Base-by-base conservation (phyloP, 2,797 vertebrate species). In the Neosilurus hyrtlii region DNA sequence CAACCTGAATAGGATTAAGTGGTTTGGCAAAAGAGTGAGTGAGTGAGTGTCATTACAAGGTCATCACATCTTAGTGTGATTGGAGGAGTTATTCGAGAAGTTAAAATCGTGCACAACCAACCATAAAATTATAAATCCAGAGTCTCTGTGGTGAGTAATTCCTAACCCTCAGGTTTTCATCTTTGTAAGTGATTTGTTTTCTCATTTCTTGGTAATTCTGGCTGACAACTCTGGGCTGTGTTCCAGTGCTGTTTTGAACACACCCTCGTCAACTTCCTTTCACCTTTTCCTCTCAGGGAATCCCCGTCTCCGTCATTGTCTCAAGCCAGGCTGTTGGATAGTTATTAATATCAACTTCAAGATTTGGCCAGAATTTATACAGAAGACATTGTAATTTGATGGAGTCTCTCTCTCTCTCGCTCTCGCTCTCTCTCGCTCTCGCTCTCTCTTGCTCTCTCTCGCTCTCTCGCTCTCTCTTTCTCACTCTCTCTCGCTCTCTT, bases 231-330 rank as follows among this genome's bases (percentile, higher is more conserved):
- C 59, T 24, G n/a, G 56, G 30, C 35, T 30, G 9, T 65, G 15
- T 66, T 66, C n/a, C 43, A 51, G 2, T 12, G 22, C 24, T 67
- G 77, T 79, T 79, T 30, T 65, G 16, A 37, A 56, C 77, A 66
- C 77, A 35, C 24, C 77, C 62, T 56, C 49, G 10, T 30, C n/a
- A 49, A 67, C 62, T 66, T 79, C 43, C 49, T 66, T 56, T 67
- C 30, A 37, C 26, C 51, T 67, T 66, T 20, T 51, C 43, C 76
- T 78, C 63, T 66, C 24, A 35, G 78, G 78, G 51, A 80, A 57
- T 80, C 12, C 30, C 51, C 1, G 52, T 68, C 49, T 68, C 10
- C 30, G 6, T 68, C 22, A 24, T 68, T 56, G 78, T 68, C 52
- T 57, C 30, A 16, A 9, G 26, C 49, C 14, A 15, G 8, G 12